These are phyloP conservation scores for Cyanoramphus novaezelandiae DNA, from an alignment of 2,113 vertebrate species.

Conservation along the genomic window DNA sequence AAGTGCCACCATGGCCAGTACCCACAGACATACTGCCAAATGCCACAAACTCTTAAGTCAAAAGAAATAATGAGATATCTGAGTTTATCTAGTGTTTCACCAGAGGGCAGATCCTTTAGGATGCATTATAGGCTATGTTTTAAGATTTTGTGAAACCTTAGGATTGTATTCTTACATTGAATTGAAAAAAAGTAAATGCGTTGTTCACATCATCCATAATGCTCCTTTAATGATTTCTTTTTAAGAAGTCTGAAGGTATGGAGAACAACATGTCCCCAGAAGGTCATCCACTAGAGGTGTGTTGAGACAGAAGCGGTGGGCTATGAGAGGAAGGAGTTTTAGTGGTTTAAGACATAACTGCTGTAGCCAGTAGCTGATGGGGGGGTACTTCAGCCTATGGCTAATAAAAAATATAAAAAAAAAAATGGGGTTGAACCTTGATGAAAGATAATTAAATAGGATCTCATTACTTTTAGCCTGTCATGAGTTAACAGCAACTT, in stretches of 20 bases:
- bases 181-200: accelerated
- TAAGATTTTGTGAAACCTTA: background rate
- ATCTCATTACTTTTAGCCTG: background rate
- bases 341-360: background rate
- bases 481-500: background rate
- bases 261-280: background rate
- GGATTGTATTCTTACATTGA: background rate
- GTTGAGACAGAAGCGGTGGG: background rate
- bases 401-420: background rate
- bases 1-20: background rate
- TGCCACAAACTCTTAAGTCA: accelerated
- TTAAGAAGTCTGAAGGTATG: background rate
- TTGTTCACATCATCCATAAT: background rate
- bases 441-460: background rate
- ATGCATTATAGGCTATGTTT: background rate
- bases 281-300: background rate
- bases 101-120: background rate
- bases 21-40: background rate
- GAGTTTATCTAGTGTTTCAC: background rate
- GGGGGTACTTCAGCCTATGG: background rate
- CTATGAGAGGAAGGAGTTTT: background rate
- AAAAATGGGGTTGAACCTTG: accelerated
- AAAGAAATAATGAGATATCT: background rate
- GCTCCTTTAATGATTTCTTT: background rate
- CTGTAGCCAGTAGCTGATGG: background rate